Conservation (phyloP, 2,888 invertebrate species). For the Latheticus oryzae region DNA sequence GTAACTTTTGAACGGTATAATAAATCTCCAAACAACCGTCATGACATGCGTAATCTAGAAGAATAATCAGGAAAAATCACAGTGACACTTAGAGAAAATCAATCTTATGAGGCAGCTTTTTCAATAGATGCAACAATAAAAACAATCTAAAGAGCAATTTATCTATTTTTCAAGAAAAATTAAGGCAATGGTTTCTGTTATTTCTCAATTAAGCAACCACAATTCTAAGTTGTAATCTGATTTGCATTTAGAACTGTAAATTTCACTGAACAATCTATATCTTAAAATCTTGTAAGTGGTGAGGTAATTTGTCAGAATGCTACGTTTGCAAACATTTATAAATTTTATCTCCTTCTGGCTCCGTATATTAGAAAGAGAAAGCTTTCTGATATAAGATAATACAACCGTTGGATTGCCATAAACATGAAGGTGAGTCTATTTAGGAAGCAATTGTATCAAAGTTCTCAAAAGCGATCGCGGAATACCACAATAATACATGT, state of each 20-base stretch:
- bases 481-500: background rate
- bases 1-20: conserved; percentile 9
- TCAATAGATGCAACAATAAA: too few species aligned
- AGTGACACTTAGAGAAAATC: conserved; percentile 26
- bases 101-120: conserved; percentile 21
- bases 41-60: conserved; percentile 28
- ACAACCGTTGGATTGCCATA: conserved; percentile 15
- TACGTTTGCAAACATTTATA: conserved; percentile 24
- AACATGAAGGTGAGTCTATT: conserved; percentile 21
- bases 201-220: background rate
- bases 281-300: conserved; percentile 21
- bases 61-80: conserved; percentile 24
- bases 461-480: conserved; percentile 2
- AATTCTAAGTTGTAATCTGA: background rate
- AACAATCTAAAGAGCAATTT: too few species aligned
- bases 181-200: background rate
- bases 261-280: conserved; percentile 8
- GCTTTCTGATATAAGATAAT: conserved; percentile 23
- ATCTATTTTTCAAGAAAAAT: too few species aligned
- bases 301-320: conserved; percentile 24
- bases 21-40: conserved; percentile 24
- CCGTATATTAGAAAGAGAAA: conserved; percentile 6
- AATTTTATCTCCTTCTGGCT: conserved; percentile 6
- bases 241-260: conserved; percentile 22
- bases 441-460: conserved; percentile 15